Percentiles rank a stretch among this genome's conserved stretches.
phyloP scores from a whole-genome alignment of 2,888 invertebrate species.

The Poecilobothrus nobilitatus region DNA sequence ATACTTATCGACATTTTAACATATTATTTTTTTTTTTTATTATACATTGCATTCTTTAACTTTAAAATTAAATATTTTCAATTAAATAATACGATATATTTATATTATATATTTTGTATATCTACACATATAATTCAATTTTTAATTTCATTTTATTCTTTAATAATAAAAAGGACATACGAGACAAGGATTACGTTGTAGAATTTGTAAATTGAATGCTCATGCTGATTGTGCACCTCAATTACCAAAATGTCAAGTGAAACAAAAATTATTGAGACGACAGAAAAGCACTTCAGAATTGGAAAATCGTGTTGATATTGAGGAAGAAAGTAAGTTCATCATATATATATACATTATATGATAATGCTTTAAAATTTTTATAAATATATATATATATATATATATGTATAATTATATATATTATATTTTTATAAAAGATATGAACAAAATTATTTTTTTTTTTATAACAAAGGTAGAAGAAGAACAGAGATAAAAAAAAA shows the following conservation, averaged over 20 bases:
- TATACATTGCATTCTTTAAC: too few species aligned
- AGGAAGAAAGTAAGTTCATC: conserved; percentile 70
- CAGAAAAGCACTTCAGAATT: conserved; percentile 85
- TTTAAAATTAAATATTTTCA: too few species aligned
- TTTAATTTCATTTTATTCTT: too few species aligned
- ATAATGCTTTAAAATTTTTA: not conserved
- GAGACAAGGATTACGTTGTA: conserved; percentile 80
- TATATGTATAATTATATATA: conserved; percentile 8
- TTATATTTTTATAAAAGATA: not conserved
- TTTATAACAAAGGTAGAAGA: conserved; percentile 14
- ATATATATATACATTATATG: too few species aligned
- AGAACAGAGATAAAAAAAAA: not conserved
- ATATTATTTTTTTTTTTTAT: too few species aligned
- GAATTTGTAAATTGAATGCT: conserved; percentile 84
- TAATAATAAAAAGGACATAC: conserved; percentile 62
- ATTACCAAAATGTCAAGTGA: conserved; percentile 74
- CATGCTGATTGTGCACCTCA: conserved; percentile 83
- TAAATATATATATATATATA: conserved; percentile 12
- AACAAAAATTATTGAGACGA: conserved; percentile 70
- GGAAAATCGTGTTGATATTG: conserved; percentile 60
- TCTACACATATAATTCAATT: too few species aligned
- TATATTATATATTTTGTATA: too few species aligned
- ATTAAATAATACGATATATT: too few species aligned
- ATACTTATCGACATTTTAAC: too few species aligned
- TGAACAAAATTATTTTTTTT: not conserved